Evolutionary conservation across 2,888 invertebrate genomes (phyloP).

Genomic region (Drosophila lacicola): DNA sequence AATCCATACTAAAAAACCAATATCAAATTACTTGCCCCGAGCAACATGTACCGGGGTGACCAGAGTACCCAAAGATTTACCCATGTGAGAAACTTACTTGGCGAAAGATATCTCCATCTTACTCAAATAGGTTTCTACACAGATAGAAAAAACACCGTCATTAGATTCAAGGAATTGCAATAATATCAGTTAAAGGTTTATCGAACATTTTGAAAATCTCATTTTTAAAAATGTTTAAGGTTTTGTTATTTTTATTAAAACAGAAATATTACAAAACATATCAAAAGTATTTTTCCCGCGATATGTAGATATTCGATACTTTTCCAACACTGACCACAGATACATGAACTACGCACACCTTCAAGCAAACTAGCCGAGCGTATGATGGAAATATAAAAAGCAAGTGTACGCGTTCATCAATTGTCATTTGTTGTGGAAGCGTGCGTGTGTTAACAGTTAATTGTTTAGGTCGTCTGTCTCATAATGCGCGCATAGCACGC

Average conservation of each 20-base stretch:
- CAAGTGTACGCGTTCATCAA: constrained; percentile 45
- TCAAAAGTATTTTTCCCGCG: too few relatives aligned
- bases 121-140: too few relatives aligned
- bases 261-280: too few relatives aligned
- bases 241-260: too few relatives aligned
- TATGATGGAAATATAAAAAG: constrained; percentile 17
- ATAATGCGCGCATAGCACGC: constrained; percentile 31
- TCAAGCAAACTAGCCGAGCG: not conserved
- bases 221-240: too few relatives aligned
- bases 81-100: too few relatives aligned
- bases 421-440: constrained; percentile 26
- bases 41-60: not conserved
- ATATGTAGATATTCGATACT: not conserved
- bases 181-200: too few relatives aligned
- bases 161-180: too few relatives aligned
- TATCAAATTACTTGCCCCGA: too few relatives aligned
- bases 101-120: too few relatives aligned
- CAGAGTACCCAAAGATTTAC: not conserved
- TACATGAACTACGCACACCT: not conserved
- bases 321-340: not conserved
- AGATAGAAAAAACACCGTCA: too few relatives aligned
- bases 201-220: too few relatives aligned
- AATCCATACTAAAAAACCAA: not conserved
- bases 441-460: constrained; percentile 54
- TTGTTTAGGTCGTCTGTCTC: constrained; percentile 47